Evolutionary conservation across 1,140 invertebrate species (phyloP).

Genomic region (Aphelenchoides besseyi): DNA sequence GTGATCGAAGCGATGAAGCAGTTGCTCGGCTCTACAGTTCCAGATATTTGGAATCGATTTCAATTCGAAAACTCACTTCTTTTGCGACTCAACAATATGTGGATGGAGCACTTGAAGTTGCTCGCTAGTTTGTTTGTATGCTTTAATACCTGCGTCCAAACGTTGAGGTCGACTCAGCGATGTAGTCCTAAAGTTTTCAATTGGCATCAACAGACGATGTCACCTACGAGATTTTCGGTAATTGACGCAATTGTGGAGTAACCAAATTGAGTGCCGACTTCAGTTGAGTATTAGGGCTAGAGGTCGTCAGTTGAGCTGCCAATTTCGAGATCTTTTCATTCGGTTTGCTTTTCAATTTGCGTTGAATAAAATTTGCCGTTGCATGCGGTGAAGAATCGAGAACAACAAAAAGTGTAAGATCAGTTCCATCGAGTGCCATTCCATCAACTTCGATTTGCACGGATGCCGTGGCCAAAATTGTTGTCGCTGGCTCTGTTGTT

Average conservation of each 20-base stretch:
- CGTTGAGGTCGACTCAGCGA: neutral
- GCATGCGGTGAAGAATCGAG: neutral
- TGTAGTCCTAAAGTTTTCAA: neutral
- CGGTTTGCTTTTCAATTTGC: neutral
- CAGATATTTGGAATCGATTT: neutral
- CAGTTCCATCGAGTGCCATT: neutral
- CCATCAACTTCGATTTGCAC: neutral
- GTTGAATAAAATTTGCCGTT: conserved; percentile 2
- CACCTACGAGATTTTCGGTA: neutral
- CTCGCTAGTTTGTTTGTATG: neutral
- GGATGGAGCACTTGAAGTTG: neutral
- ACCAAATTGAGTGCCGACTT: neutral
- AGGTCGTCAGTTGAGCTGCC: neutral
- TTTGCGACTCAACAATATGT: neutral
- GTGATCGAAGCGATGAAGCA: neutral
- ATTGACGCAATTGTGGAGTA: neutral
- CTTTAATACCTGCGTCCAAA: neutral
- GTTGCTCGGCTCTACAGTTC: neutral
- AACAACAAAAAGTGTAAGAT: conserved; percentile 1
- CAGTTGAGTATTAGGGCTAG: neutral
- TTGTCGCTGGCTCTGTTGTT: neutral
- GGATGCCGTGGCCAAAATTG: neutral
- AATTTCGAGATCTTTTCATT: neutral
- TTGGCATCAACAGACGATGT: too few relatives aligned
- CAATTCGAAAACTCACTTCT: neutral